Evolutionary conservation across 2,797 vertebrate species (phyloP).

Genomic region (Acanthopagrus latus): DNA sequence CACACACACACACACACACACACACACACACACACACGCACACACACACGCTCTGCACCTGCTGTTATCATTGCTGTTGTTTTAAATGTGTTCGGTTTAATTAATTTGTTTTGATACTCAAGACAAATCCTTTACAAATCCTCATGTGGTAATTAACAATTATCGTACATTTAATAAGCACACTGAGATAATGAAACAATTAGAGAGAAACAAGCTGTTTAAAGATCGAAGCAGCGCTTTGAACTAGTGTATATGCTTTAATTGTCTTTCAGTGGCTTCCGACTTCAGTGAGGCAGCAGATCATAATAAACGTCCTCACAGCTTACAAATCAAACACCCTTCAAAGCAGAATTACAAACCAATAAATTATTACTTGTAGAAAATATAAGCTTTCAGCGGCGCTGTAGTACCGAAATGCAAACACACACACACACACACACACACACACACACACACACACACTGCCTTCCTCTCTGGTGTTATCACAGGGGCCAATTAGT

Average conservation of each 20-base stretch:
- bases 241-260: slow-evolving; percentile 73
- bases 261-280: slow-evolving; percentile 73
- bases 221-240: slow-evolving; percentile 77
- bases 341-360: slow-evolving; percentile 76
- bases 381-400: slow-evolving; percentile 58
- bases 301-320: slow-evolving; percentile 71
- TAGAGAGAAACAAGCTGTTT: slow-evolving; percentile 81
- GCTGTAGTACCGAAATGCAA: slow-evolving; percentile 49
- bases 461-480: slow-evolving; percentile 61
- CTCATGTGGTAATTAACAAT: slow-evolving; percentile 84
- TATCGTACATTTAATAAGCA: slow-evolving; percentile 85
- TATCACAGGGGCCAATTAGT: slow-evolving; percentile 87
- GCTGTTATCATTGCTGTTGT: slow-evolving; percentile 78
- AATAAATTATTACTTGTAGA: slow-evolving; percentile 74
- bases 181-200: slow-evolving; percentile 85
- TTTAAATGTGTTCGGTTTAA: slow-evolving; percentile 81
- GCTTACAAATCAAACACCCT: slow-evolving; percentile 76
- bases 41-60: slow-evolving; percentile 65
- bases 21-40: slow-evolving; percentile 31
- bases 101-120: slow-evolving; percentile 85
- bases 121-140: slow-evolving; percentile 84
- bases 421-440: slow-evolving; percentile 49
- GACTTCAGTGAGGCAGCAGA: slow-evolving; percentile 69
- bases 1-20: slow-evolving; percentile 24
- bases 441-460: slow-evolving; percentile 18